Evolutionary conservation across 2,797 vertebrate species (phyloP), one percentile per base, ranked within the genome.

Genomic region (Triplophysa bombifrons): DNA sequence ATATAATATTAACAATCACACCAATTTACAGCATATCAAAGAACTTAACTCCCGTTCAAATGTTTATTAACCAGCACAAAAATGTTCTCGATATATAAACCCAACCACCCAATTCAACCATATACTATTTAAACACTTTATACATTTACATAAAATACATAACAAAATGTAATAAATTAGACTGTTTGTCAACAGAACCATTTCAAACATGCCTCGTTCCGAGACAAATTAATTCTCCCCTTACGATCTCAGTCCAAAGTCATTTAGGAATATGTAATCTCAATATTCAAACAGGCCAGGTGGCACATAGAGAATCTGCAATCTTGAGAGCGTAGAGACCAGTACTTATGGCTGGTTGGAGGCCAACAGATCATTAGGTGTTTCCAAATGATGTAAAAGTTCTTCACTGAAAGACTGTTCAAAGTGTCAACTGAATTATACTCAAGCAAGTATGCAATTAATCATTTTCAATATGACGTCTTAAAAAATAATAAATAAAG

Each of bases 81-180:
- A 90, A 88, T 66, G 16, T 77, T 81, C 86, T 91, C 90, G 88
- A 91, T 93, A 92, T 87, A 88, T 88, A 94, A 94, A 93, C 87
- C 87, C 89, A 19, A 67, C 82, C 89, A 86, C 86, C 77, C 88
- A 87, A 87, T 78, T 85, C 64, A 89, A 90, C 87, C 87, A 91
- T 90, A 90, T 88, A 91, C 85, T 80, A 87, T 87, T 86, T 88
- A 91, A 91, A 92, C 85, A 92, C 89, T 91, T 91, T 83, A 90
- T 86, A 86, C 93, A 94, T 93, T 91, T 93, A 94, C 91, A 93
- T 89, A 93, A 91, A 89, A 92, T 93, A 93, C 79, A 93, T 92
- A 92, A 86, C 89, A 91, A 87, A 86, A 90, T 93, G 92, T 90
- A 92, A 92, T 90, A 51, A 90, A 91, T 86, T 80, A 81, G 69